phyloP scores from a whole-genome alignment of 2,113 vertebrate genomes.

The Gopherus evgoodei region DNA sequence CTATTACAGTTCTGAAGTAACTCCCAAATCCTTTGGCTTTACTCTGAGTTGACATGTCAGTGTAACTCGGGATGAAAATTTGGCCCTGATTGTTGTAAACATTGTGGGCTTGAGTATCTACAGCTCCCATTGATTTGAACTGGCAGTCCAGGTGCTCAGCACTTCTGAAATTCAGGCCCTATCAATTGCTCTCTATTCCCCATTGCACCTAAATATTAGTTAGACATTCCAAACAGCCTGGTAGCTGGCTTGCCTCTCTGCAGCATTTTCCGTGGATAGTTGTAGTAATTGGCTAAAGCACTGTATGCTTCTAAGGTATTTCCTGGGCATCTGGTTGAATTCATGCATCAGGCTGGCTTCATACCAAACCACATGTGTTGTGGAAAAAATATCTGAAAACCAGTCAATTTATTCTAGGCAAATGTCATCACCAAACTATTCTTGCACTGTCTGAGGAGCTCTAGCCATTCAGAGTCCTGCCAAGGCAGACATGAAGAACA shows the following conservation, averaged over 20 bases:
- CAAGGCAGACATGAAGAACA: not conserved
- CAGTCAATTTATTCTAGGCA: conserved; percentile 32
- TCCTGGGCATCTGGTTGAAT: conserved; percentile 52
- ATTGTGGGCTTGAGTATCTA: not conserved
- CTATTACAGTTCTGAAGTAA: not conserved
- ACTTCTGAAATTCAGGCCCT: not conserved
- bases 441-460: not conserved
- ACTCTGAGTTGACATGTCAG: not conserved
- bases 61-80: not conserved
- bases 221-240: not conserved
- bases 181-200: not conserved
- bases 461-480: not conserved
- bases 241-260: conserved; percentile 4
- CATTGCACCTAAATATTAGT: not conserved
- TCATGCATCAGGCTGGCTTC: conserved; percentile 33
- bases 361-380: conserved; percentile 44
- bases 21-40: not conserved
- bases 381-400: not conserved
- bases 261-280: not conserved
- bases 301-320: conserved; percentile 25
- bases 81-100: not conserved
- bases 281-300: not conserved
- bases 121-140: not conserved
- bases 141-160: not conserved
- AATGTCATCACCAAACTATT: not conserved